Conservation (phyloP, 2,113 vertebrate genomes). For the Cyprinodon tularosa region DNA sequence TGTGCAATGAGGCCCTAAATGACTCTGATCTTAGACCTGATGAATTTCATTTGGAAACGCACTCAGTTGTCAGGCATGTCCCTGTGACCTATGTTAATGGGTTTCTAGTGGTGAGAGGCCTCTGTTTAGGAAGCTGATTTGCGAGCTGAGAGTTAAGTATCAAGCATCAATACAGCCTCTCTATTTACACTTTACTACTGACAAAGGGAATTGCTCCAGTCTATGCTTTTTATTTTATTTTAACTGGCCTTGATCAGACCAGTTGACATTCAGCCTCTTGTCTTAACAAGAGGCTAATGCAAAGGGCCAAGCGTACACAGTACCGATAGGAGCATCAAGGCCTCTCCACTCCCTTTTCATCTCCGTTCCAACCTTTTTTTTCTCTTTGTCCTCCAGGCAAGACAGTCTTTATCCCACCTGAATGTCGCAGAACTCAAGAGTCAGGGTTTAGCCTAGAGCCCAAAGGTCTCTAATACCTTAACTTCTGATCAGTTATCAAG, state of each 20-base stretch:
- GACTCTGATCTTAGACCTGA: slow-evolving; percentile 27
- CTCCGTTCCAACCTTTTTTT: slow-evolving; percentile 26
- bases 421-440: slow-evolving; percentile 47
- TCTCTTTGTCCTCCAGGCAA: slow-evolving; percentile 43
- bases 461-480: slow-evolving; percentile 52
- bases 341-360: slow-evolving; percentile 27
- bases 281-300: slow-evolving; percentile 54
- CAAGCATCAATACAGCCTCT: slow-evolving; percentile 34
- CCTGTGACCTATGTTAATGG: slow-evolving; percentile 35
- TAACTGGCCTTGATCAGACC: slow-evolving; percentile 40
- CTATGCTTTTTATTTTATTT: slow-evolving; percentile 3
- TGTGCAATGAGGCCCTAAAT: slow-evolving; percentile 5
- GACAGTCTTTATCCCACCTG: slow-evolving; percentile 58
- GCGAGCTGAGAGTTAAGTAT: slow-evolving; percentile 23
- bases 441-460: slow-evolving; percentile 49
- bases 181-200: slow-evolving; percentile 11
- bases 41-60: slow-evolving; percentile 41
- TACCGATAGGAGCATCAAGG: slow-evolving; percentile 55
- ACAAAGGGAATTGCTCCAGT: slow-evolving; percentile 29
- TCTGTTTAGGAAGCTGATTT: slow-evolving; percentile 40
- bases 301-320: slow-evolving; percentile 34
- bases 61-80: slow-evolving; percentile 31
- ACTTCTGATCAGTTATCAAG: slow-evolving; percentile 71
- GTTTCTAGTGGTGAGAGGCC: background rate
- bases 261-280: slow-evolving; percentile 46